phyloP scores from a whole-genome alignment of 2,113 vertebrate species.

The Sceloporus tristichus region DNA sequence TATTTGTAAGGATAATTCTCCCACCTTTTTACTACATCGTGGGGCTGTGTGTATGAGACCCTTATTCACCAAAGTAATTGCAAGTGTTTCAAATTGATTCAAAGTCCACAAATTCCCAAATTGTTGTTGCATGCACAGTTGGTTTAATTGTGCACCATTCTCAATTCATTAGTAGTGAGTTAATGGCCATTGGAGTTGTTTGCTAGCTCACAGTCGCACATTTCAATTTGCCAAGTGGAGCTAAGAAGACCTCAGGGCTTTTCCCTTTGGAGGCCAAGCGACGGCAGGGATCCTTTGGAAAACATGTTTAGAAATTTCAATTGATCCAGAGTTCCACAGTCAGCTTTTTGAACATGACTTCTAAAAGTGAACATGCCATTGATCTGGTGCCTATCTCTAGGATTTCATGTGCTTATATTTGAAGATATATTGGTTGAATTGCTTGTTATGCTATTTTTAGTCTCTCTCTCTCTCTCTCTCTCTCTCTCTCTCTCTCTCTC shows the following conservation, averaged over 20 bases:
- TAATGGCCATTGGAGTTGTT: conserved; percentile 1
- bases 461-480: too few relatives aligned
- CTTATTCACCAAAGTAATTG: not conserved
- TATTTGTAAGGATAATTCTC: not conserved
- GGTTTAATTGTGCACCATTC: not conserved
- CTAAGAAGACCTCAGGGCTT: not conserved
- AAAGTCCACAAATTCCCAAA: not conserved
- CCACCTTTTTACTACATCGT: not conserved
- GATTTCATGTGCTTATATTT: too few relatives aligned
- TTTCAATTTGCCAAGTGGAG: not conserved
- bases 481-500: too few relatives aligned
- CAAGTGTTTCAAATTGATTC: not conserved
- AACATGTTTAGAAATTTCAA: too few relatives aligned
- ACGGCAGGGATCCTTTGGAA: too few relatives aligned
- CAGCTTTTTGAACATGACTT: not conserved
- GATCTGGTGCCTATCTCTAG: not conserved
- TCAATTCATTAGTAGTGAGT: not conserved
- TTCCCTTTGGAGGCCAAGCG: not conserved
- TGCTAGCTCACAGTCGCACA: not conserved
- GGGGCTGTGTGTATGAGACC: not conserved
- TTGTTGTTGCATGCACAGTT: conserved; percentile 1
- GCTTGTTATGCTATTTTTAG: not conserved
- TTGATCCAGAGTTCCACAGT: not conserved
- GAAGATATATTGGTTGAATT: not conserved
- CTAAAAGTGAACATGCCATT: not conserved